These are phyloP conservation scores for Poliocrania exsul DNA, from an alignment of 2,797 vertebrate genomes.

Conservation along the genomic window DNA sequence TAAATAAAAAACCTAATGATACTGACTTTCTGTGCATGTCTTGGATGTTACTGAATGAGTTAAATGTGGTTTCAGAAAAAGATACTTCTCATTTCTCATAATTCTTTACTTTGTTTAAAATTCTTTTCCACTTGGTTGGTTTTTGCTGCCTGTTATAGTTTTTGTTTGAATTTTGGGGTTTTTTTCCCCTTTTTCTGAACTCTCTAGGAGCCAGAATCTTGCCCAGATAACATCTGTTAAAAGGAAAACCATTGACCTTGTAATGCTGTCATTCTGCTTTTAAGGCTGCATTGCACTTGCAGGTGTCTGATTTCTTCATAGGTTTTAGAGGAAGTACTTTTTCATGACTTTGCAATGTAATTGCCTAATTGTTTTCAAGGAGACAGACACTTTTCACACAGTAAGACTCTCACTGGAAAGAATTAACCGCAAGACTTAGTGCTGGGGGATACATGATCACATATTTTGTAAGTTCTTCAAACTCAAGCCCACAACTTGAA, in stretches of 20 bases:
- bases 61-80: neutral
- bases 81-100: neutral
- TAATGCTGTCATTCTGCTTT: slow-evolving; percentile 36
- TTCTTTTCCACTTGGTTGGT: neutral
- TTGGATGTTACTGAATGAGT: neutral
- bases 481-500: neutral
- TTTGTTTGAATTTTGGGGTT: neutral
- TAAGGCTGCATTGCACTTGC: neutral
- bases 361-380: slow-evolving; percentile 40
- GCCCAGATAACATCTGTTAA: slow-evolving; percentile 10
- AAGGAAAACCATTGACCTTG: slow-evolving; percentile 40
- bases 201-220: neutral
- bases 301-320: slow-evolving; percentile 44
- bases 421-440: neutral
- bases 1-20: neutral
- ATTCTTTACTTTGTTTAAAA: neutral
- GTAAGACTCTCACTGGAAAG: neutral
- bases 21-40: neutral
- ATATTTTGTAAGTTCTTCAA: neutral
- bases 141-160: neutral
- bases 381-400: neutral
- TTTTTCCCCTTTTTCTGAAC: slow-evolving; percentile 2
- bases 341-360: slow-evolving; percentile 27
- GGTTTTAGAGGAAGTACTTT: slow-evolving; percentile 41
- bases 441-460: neutral